phyloP scores from a whole-genome alignment of 2,797 vertebrate species.

The Poeciliopsis turneri region DNA sequence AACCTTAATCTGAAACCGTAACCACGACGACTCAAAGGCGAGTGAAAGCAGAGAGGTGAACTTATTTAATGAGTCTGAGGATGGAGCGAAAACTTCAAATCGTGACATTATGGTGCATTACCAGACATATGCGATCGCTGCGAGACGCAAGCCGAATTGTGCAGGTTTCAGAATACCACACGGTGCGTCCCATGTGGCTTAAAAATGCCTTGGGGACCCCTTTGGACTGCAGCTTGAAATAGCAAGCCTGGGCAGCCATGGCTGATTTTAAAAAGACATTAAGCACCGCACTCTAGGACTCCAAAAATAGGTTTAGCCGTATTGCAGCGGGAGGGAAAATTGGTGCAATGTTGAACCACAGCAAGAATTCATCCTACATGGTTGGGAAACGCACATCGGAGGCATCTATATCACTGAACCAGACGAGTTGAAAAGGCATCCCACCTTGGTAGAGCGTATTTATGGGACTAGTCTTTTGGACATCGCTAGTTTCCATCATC shows the following conservation, averaged over 20 bases:
- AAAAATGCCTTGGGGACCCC: constrained; percentile 2
- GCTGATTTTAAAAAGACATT: neutral
- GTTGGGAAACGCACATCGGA: neutral
- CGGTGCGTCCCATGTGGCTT: neutral
- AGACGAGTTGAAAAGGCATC: neutral
- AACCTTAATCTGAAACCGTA: neutral
- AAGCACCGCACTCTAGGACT: neutral
- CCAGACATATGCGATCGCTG: neutral
- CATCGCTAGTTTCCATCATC: neutral
- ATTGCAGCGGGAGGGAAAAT: neutral
- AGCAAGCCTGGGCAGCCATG: neutral
- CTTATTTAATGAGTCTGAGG: neutral
- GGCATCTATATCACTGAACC: neutral
- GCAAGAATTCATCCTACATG: neutral
- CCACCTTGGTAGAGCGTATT: neutral
- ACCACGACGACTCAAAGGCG: neutral
- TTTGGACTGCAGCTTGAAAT: neutral
- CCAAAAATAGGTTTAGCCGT: neutral
- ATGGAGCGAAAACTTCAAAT: neutral
- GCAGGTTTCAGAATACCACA: neutral
- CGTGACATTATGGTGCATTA: neutral
- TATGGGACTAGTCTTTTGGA: neutral
- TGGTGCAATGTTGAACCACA: neutral
- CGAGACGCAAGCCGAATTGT: neutral
- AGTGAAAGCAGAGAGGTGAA: neutral